Conservation (phyloP, 2,113 vertebrate species). For the Coregonus clupeaformis region DNA sequence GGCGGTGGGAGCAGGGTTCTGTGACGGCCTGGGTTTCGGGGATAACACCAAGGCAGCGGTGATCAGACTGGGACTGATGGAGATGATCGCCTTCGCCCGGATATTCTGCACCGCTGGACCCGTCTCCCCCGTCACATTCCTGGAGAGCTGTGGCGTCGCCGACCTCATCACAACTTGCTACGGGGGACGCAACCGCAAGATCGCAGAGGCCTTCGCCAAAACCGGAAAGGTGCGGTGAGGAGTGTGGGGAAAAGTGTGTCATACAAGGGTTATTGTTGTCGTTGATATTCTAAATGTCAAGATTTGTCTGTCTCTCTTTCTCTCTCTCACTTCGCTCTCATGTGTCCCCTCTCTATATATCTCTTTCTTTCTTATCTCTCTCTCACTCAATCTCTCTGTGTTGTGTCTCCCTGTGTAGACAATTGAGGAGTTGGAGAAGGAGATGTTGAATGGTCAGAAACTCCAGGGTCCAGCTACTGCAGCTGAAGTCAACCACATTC, state of each 20-base stretch:
- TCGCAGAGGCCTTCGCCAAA: constrained; percentile 88
- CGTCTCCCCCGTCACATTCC: constrained; percentile 84
- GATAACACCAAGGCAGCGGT: constrained; percentile 97
- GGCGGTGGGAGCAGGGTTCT: constrained; percentile 94
- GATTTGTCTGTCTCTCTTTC: too few species aligned
- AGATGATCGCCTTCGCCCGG: constrained; percentile 91
- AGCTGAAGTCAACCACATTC: constrained; percentile 84
- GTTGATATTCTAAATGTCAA: too few species aligned
- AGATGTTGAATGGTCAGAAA: constrained; percentile 97
- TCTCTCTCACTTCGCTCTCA: too few species aligned
- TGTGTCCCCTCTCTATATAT: background rate
- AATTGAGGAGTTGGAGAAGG: constrained; percentile 92
- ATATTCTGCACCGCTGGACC: constrained; percentile 84
- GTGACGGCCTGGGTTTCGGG: constrained; percentile 90
- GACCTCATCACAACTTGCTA: constrained; percentile 99
- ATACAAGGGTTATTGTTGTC: too few species aligned
- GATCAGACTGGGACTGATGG: constrained; percentile 95
- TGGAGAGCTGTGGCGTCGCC: constrained; percentile 94
- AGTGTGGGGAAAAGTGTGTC: too few species aligned
- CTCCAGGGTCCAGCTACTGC: constrained; percentile 95
- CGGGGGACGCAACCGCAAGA: constrained; percentile 89
- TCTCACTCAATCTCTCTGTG: too few species aligned
- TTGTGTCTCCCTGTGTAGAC: constrained; percentile 66
- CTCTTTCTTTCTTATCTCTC: background rate
- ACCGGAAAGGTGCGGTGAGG: constrained; percentile 84